Conservation (phyloP, 1,140 invertebrate species). For the Globodera rostochiensis region DNA sequence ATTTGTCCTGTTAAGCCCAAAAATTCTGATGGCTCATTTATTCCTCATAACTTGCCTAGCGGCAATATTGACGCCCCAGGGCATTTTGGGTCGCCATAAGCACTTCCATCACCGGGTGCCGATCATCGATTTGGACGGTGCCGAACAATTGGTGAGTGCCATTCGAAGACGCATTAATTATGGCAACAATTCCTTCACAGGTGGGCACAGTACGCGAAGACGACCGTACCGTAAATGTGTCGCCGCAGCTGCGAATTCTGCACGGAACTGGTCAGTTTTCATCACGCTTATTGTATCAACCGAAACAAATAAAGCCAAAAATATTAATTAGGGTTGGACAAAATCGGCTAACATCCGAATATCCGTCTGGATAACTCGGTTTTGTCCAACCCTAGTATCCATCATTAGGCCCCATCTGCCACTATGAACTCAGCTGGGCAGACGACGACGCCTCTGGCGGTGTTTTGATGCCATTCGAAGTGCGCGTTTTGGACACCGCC, state of each 20-base stretch:
- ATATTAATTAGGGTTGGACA: too few relatives aligned
- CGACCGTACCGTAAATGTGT: conserved; percentile 58
- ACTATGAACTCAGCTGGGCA: conserved; percentile 52
- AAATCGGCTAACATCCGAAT: too few relatives aligned
- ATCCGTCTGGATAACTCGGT: not conserved
- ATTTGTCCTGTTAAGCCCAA: conserved; percentile 1
- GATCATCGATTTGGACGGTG: conserved; percentile 59
- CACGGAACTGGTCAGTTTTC: conserved; percentile 56
- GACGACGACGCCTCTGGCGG: conserved; percentile 10
- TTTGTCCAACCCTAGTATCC: conserved; percentile 17
- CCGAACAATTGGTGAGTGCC: conserved; percentile 47
- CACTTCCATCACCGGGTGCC: conserved; percentile 45
- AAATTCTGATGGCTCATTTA: conserved; percentile 16
- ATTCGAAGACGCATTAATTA: not conserved
- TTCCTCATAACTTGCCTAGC: not conserved
- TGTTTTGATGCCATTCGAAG: conserved; percentile 53
- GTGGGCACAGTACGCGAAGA: conserved; percentile 60
- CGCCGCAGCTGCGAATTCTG: conserved; percentile 57
- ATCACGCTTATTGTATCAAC: too few relatives aligned
- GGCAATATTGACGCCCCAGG: not conserved
- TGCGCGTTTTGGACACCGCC: conserved; percentile 54
- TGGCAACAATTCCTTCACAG: not conserved
- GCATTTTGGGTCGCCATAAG: conserved; percentile 21
- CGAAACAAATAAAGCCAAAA: not conserved
- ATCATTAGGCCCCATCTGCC: conserved; percentile 58